These are phyloP conservation scores for Hyles euphorbiae DNA, from an alignment of 1,140 invertebrate species.

Conservation along the genomic window DNA sequence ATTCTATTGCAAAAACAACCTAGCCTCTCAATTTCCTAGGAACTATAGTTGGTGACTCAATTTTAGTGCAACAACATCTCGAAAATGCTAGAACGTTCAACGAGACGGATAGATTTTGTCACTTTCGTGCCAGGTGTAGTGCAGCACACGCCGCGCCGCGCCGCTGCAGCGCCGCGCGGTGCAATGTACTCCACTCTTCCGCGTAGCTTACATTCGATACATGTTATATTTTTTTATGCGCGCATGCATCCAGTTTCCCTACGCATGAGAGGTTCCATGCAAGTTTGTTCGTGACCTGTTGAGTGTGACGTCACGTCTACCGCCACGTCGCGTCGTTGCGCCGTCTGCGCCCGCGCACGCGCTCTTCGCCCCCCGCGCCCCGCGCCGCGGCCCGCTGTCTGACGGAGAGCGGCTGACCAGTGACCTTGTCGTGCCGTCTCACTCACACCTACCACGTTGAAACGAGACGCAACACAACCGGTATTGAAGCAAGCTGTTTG, in stretches of 20 bases:
- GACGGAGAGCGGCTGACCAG: constrained; percentile 66
- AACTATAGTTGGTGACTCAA: no score
- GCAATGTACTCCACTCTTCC: constrained; percentile 10
- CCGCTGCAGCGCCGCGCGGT: no score
- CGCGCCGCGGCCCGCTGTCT: constrained; percentile 58
- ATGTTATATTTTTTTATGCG: constrained; percentile 38
- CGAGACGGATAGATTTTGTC: no score
- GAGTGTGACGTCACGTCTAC: constrained; percentile 55
- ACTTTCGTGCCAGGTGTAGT: no score
- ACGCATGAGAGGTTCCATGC: constrained; percentile 54
- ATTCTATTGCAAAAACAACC: no score
- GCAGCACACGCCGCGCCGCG: no score
- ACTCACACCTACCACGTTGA: constrained; percentile 29
- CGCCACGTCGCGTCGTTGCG: constrained; percentile 54
- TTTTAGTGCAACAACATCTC: no score
- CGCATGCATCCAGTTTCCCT: constrained; percentile 40
- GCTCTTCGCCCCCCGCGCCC: constrained; percentile 31
- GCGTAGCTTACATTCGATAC: constrained; percentile 22
- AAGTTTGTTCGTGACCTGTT: constrained; percentile 29
- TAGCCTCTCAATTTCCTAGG: no score
- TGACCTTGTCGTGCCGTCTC: constrained; percentile 64
- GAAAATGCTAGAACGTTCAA: no score
- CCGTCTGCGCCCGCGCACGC: constrained; percentile 55
- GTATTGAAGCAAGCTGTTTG: constrained; percentile 61
- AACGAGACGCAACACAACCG: constrained; percentile 37